Evolutionary conservation across 2,113 vertebrate genomes (phyloP).

Genomic region (Cricetomys ansorgei): DNA sequence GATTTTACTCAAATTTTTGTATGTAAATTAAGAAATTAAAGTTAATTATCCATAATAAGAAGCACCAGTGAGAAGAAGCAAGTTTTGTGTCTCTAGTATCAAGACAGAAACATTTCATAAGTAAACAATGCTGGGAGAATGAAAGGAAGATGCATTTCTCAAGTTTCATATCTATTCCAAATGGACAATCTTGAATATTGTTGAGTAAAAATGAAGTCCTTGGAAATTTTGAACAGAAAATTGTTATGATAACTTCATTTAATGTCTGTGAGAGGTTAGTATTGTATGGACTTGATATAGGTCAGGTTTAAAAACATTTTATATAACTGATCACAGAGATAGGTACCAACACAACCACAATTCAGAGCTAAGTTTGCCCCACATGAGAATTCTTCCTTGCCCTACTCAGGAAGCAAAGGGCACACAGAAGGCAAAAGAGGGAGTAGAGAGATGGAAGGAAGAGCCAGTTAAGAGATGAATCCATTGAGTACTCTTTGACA

Average conservation of each 20-base stretch:
- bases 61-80: no score
- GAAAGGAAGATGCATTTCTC: background rate
- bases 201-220: background rate
- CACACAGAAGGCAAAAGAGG: background rate
- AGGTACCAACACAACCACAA: background rate
- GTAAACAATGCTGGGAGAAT: background rate
- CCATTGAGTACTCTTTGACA: background rate
- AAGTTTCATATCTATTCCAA: background rate
- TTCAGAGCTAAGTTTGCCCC: background rate
- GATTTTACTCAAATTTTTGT: background rate
- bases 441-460: fast-evolving
- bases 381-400: background rate
- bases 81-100: background rate
- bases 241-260: background rate
- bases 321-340: background rate
- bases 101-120: background rate
- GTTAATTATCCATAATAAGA: background rate
- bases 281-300: background rate
- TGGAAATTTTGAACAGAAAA: background rate
- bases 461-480: background rate
- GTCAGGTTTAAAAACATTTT: background rate
- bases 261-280: background rate
- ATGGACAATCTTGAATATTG: background rate
- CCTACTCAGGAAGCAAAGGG: background rate
- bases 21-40: background rate